Evolutionary conservation across 1,140 invertebrate genomes (phyloP), one percentile per base, ranked within the genome.

Genomic region (Metopolophium dirhodum): DNA sequence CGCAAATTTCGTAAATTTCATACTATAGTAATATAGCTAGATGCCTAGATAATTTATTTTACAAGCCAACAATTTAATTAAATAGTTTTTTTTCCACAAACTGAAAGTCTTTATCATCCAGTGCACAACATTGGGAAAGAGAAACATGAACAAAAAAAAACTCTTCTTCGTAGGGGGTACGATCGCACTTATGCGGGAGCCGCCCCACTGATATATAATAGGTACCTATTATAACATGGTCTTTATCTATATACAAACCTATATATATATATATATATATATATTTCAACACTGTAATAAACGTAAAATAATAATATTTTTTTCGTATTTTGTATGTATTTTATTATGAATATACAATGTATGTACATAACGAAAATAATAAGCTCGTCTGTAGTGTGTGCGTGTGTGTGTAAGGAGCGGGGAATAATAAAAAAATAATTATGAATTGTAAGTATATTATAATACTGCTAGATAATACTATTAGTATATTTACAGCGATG

Each of bases 131-230:
- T 11, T 83, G 41, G 8, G 22, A 85, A 85, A 41, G 23, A 7
- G 7, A 41, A 85, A 85, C 23, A 37, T 9, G n/a, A 82, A 82
- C 20, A 82, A 37, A 83, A 83, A 35, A 83, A 83, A 83, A 35
- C n/a, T 35, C 22, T 54, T 37, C 49, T 37, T 35, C 49, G 87
- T 88, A 54, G 87, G 87, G 87, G 49, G 87, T 54, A 7, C 86
- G 45, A 49, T 87, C 2, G 49, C 49, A 54, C 87, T 51, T 51
- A 87, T 88, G 20, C 87, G 30, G 30, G n/a, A 37, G 49, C 86
- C 49, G 3, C 87, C 49, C 87, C 87, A 54, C 49, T 89, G 87
- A 54, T 89, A 89, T 35, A 51, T 88, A 88, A 26, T 47, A 88
- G 11, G 45, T 87, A 68, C 30, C 61, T 68, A 68, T 61, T 30